Conservation (phyloP, 1,140 invertebrate genomes). For the Drosophila ambigua region DNA sequence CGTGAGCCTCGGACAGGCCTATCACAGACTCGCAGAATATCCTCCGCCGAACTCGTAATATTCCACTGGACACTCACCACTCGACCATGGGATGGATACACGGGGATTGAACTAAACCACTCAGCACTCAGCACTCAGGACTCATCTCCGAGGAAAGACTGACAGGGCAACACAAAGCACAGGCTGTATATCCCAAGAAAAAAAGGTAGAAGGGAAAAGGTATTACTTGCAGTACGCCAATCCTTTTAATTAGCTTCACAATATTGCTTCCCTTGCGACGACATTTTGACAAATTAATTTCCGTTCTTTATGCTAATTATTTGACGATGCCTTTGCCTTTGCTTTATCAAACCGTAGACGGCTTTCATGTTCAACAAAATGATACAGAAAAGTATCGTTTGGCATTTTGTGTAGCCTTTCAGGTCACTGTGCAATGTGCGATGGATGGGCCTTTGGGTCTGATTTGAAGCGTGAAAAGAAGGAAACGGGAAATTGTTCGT, state of each 20-base stretch:
- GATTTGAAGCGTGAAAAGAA: slow-evolving; percentile 46
- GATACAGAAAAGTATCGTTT: no score
- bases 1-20: no score
- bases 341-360: neutral
- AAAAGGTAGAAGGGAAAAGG: neutral
- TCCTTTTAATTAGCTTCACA: slow-evolving; percentile 58
- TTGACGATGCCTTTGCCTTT: slow-evolving; percentile 5
- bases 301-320: slow-evolving; percentile 51
- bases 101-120: slow-evolving; percentile 4
- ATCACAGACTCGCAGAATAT: neutral
- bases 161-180: neutral
- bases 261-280: slow-evolving; percentile 6
- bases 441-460: slow-evolving; percentile 18
- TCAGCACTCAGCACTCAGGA: neutral
- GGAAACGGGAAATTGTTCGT: slow-evolving; percentile 74
- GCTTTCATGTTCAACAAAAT: no score
- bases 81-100: slow-evolving; percentile 1
- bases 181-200: neutral
- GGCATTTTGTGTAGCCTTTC: neutral
- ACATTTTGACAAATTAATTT: slow-evolving; percentile 74
- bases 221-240: slow-evolving; percentile 32
- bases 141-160: neutral
- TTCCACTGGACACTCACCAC: neutral
- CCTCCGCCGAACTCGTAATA: neutral
- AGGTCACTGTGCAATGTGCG: slow-evolving; percentile 9